Evolutionary conservation across 1,140 invertebrate species (phyloP), one percentile per base, ranked within the genome.

Genomic region (Saccostrea cuccullata): DNA sequence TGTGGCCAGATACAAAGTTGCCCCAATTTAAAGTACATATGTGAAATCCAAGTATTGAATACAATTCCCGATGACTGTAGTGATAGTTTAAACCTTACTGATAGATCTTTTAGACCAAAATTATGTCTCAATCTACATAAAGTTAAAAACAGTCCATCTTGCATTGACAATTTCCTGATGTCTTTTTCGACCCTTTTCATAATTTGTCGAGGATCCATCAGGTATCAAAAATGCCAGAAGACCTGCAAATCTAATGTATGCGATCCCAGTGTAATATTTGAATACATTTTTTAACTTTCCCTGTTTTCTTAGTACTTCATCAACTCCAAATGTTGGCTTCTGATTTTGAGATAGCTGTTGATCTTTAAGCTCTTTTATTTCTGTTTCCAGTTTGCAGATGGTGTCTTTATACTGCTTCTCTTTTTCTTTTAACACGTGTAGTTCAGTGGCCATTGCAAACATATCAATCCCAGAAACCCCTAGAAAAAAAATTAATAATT

Each of bases 1-100:
- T 88, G 85, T 58, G 87, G 89, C 91, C 91, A 90, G 23, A 89
- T 88, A 82, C 87, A 90, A 23, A 91, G n/a, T 86, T 89, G 87
- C 15, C 90, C 87, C 55, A 91, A 89, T 58, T 89, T 89, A 23
- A 88, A 86, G 55, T 90, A 91, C 87, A 91, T 88, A 56, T 87
- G n/a, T 55, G 88, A 67, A 36, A 91, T 60, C 67, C 86, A 87
- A 83, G 73, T 88, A 67, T 88, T 88, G 67, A 90, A 91, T 15
- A 89, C 84, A 55, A 88, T 85, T 23, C 88, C 73, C 2, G n/a
- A n/a, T n/a, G n/a, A n/a, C n/a, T n/a, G n/a, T n/a, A n/a, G n/a
- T n/a, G n/a, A n/a, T n/a, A n/a, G n/a, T n/a, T n/a, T n/a, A n/a
- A n/a, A n/a, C n/a, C n/a, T n/a, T n/a, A n/a, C n/a, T n/a, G n/a